Conservation (phyloP, 2,797 vertebrate species). For the Xenentodon cancila region DNA sequence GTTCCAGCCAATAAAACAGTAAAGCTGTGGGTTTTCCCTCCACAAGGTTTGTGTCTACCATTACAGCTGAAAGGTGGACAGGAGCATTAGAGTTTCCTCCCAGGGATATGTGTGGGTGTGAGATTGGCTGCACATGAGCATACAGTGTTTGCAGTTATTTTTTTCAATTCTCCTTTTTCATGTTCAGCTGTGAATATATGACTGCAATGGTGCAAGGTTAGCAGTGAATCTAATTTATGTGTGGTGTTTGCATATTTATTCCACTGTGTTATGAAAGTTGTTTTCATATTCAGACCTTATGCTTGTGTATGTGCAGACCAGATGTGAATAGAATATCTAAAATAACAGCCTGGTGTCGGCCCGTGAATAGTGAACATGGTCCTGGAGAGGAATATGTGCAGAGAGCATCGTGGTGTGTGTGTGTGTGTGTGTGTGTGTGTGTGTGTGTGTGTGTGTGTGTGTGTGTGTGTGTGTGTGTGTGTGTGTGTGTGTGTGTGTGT, state of each 20-base stretch:
- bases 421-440: too few species aligned
- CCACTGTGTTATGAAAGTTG: slow-evolving; percentile 47
- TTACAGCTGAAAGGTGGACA: slow-evolving; percentile 67
- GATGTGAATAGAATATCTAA: slow-evolving; percentile 51
- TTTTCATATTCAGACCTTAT: slow-evolving; percentile 44
- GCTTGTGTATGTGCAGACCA: slow-evolving; percentile 56
- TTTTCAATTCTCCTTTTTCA: slow-evolving; percentile 14
- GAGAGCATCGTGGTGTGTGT: slow-evolving; percentile 15
- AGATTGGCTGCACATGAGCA: slow-evolving; percentile 56
- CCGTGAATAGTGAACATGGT: slow-evolving; percentile 32
- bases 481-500: not conserved
- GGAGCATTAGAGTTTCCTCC: slow-evolving; percentile 58
- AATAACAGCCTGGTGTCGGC: slow-evolving; percentile 40
- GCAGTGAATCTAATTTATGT: slow-evolving; percentile 27
- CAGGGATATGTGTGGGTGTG: slow-evolving; percentile 79
- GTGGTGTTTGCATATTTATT: slow-evolving; percentile 52
- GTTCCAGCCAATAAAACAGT: slow-evolving; percentile 49
- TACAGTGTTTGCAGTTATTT: slow-evolving; percentile 17
- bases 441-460: slow-evolving; percentile 27
- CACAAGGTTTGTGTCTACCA: slow-evolving; percentile 51
- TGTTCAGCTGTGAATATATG: slow-evolving; percentile 13
- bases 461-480: slow-evolving; percentile 3
- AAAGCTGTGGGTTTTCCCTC: slow-evolving; percentile 56
- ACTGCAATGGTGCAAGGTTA: slow-evolving; percentile 12
- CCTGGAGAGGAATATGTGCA: slow-evolving; percentile 29